phyloP scores from a whole-genome alignment of 2,797 vertebrate genomes.

The Crocodylus rhombifer region DNA sequence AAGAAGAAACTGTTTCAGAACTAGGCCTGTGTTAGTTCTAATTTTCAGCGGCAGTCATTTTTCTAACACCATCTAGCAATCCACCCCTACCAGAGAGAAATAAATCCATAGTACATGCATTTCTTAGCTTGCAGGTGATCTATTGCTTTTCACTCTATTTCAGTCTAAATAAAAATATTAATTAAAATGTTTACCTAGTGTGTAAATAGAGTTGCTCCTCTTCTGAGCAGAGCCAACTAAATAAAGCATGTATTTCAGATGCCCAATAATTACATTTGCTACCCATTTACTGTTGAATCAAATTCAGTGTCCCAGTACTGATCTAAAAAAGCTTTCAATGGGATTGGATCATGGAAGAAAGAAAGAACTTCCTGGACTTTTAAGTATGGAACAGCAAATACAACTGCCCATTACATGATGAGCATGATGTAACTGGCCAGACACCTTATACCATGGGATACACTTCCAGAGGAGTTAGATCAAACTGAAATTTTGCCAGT shows the following conservation, averaged over 20 bases:
- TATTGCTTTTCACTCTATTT: not conserved
- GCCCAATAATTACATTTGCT: not conserved
- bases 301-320: not conserved
- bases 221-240: not conserved
- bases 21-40: not conserved
- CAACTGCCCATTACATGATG: not conserved
- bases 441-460: not conserved
- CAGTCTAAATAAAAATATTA: not conserved
- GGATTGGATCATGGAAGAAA: not conserved
- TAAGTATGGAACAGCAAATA: not conserved
- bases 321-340: not conserved
- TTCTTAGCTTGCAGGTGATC: not conserved
- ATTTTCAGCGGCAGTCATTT: not conserved
- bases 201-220: not conserved
- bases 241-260: not conserved
- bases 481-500: not conserved
- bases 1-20: not conserved
- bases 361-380: not conserved
- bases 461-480: not conserved
- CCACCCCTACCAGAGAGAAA: not conserved
- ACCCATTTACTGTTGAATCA: not conserved
- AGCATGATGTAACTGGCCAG: too few relatives aligned
- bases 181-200: not conserved
- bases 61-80: rapidly evolving
- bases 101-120: not conserved